phyloP scores from a whole-genome alignment of 2,797 vertebrate genomes.

The Sarcoramphus papa region DNA sequence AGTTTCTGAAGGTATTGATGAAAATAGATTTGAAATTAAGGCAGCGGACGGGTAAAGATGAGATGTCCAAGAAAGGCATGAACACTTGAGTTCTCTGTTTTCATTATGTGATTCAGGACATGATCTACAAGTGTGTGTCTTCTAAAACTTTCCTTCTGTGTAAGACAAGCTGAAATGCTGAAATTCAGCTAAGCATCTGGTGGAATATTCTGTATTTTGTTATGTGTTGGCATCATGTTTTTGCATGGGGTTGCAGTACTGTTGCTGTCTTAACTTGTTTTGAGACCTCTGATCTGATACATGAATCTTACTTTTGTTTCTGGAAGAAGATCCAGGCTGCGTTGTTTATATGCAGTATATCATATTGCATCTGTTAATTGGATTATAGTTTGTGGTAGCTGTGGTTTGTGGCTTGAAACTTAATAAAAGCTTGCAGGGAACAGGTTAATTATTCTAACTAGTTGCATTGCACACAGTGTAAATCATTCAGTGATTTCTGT shows the following conservation, averaged over 20 bases:
- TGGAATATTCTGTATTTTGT: background rate
- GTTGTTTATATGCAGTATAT: background rate
- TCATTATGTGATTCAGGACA: background rate
- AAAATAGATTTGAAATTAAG: background rate
- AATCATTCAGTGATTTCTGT: background rate
- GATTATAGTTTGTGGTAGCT: background rate
- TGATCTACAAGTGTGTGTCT: background rate
- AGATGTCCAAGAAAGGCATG: background rate
- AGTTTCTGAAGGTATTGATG: background rate
- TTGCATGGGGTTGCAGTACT: background rate
- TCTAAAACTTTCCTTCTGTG: background rate
- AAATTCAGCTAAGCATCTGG: background rate
- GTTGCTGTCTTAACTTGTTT: background rate
- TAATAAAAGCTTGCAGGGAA: background rate
- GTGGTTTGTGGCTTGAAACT: background rate
- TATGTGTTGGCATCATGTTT: rapidly evolving
- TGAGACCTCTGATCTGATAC: background rate
- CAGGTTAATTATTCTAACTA: background rate
- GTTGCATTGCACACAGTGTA: background rate
- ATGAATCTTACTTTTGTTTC: background rate
- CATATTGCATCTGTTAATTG: background rate
- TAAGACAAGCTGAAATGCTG: background rate
- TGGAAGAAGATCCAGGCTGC: background rate
- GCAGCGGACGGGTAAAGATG: background rate
- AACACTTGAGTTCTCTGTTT: background rate